phyloP scores from a whole-genome alignment of 2,888 invertebrate genomes.

The Glyphotaelius pellucidus region DNA sequence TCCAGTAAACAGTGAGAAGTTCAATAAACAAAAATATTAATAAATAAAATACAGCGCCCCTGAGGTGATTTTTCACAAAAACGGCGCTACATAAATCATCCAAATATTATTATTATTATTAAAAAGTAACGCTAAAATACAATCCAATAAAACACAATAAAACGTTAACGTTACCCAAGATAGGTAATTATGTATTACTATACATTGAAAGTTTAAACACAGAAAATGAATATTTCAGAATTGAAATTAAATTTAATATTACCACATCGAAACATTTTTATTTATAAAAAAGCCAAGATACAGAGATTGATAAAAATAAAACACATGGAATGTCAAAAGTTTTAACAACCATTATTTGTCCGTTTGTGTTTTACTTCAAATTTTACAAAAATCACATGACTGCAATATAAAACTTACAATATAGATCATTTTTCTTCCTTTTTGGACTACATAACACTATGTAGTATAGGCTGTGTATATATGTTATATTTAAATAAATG shows the following conservation, averaged over 20 bases:
- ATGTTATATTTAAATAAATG: neutral
- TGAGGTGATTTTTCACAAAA: no score
- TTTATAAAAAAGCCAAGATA: neutral
- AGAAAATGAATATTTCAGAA: neutral
- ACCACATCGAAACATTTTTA: neutral
- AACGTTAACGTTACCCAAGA: neutral
- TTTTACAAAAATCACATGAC: slow-evolving; percentile 11
- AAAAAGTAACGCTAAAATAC: neutral
- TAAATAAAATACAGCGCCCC: no score
- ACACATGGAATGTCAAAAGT: neutral
- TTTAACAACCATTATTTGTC: neutral
- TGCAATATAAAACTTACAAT: neutral
- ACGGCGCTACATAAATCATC: no score
- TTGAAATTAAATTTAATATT: neutral
- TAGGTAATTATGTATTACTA: no score
- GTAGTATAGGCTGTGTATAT: no score
- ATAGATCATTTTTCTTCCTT: neutral
- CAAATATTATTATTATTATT: no score
- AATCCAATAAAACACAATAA: neutral
- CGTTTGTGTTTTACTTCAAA: neutral
- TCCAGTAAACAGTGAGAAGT: neutral
- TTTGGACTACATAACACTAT: neutral
- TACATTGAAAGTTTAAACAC: neutral
- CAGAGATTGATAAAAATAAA: neutral
- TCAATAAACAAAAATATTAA: neutral